Evolutionary conservation across 2,888 invertebrate genomes (phyloP).

Genomic region (Charanyca ferruginea): DNA sequence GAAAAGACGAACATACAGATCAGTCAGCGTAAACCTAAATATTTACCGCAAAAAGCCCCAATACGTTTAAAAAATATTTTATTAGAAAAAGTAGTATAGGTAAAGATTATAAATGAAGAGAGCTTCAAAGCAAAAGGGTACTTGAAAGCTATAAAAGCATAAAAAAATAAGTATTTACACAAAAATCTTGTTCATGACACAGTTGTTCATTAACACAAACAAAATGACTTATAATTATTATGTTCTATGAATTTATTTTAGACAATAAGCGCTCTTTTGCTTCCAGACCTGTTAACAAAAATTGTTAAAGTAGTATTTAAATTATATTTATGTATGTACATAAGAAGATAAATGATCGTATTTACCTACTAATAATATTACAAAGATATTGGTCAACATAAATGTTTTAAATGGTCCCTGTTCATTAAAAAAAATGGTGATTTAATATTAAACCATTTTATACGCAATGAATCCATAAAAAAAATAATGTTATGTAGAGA

Average conservation of each 20-base stretch:
- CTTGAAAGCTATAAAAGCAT: conserved; percentile 34
- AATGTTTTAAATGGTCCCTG: background rate
- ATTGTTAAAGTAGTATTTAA: conserved; percentile 21
- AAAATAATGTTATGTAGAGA: conserved; percentile 16
- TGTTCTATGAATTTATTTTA: background rate
- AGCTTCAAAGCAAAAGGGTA: conserved; percentile 56
- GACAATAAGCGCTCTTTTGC: conserved; percentile 18
- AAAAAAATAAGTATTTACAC: background rate
- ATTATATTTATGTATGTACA: conserved; percentile 2
- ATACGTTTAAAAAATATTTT: background rate
- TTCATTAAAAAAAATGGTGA: conserved; percentile 15
- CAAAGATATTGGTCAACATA: conserved; percentile 1
- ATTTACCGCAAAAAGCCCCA: background rate
- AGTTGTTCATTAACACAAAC: background rate
- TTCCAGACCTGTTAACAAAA: background rate
- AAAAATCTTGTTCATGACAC: background rate
- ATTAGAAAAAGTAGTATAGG: background rate
- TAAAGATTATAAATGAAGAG: conserved; percentile 22
- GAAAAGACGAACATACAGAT: background rate
- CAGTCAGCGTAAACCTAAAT: no score
- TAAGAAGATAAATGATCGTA: conserved; percentile 16
- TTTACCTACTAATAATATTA: conserved; percentile 3
- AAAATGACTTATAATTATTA: background rate
- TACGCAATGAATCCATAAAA: background rate
- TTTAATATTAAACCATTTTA: background rate